phyloP scores from a whole-genome alignment of 2,797 vertebrate genomes.

The Toxotes lorentzi region DNA sequence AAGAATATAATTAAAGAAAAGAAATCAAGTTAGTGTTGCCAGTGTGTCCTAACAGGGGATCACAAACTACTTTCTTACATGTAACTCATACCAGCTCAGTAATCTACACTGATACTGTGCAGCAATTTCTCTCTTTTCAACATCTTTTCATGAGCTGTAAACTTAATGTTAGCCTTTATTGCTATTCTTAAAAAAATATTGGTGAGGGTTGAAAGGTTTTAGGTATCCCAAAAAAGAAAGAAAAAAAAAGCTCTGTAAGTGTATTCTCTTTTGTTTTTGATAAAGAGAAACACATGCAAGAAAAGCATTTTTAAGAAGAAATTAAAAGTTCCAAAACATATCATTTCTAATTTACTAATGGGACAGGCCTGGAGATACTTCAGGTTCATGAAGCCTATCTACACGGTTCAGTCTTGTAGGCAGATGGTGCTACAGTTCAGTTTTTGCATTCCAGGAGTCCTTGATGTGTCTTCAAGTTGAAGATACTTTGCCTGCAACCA shows the following conservation, averaged over 20 bases:
- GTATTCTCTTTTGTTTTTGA: neutral
- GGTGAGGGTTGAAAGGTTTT: neutral
- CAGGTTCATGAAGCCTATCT: neutral
- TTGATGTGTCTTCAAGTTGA: conserved; percentile 3
- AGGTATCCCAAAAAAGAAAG: neutral
- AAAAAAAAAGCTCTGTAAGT: neutral
- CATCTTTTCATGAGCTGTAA: neutral
- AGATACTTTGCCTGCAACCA: conserved; percentile 42
- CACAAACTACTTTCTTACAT: neutral
- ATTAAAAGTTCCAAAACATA: too few relatives aligned
- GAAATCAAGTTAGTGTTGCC: neutral
- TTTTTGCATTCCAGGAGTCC: neutral
- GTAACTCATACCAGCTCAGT: neutral
- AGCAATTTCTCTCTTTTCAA: neutral
- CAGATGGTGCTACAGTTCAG: conserved; percentile 62
- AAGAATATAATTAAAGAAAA: neutral
- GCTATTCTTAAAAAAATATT: neutral
- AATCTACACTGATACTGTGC: neutral
- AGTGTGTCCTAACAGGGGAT: neutral
- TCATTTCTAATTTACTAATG: neutral
- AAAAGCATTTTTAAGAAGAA: neutral
- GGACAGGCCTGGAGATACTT: neutral
- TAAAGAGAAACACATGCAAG: neutral
- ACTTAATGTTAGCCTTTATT: neutral
- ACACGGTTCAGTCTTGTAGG: conserved; percentile 6